phyloP scores from a whole-genome alignment of 2,888 invertebrate genomes.

The Troilus luridus region DNA sequence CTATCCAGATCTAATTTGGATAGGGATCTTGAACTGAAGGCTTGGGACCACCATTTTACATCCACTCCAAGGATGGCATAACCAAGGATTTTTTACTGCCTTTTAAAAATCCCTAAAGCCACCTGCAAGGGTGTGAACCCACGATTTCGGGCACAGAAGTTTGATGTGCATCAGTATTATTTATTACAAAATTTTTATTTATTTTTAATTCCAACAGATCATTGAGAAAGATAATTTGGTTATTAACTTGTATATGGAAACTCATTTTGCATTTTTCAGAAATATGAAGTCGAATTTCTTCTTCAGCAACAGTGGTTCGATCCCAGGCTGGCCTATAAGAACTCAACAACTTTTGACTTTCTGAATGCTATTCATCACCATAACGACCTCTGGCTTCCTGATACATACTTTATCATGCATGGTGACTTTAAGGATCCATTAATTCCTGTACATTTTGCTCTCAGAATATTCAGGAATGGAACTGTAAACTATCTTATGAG shows the following conservation, averaged over 20 bases:
- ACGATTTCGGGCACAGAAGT: no score
- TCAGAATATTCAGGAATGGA: constrained; percentile 92
- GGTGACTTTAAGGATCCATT: constrained; percentile 96
- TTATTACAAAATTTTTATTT: background rate
- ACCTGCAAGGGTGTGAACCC: no score
- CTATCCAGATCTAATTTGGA: no score
- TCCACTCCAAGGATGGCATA: no score
- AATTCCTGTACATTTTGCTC: constrained; percentile 93
- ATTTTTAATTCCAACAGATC: background rate
- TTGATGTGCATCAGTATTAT: no score
- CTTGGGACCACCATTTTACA: no score
- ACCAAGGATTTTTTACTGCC: no score
- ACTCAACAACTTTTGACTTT: constrained; percentile 89
- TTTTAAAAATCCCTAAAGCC: no score
- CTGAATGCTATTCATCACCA: constrained; percentile 94
- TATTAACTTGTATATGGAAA: background rate
- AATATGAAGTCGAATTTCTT: constrained; percentile 96
- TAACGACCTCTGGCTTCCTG: constrained; percentile 93
- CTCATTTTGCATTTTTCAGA: constrained; percentile 74
- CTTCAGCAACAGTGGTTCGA: constrained; percentile 95
- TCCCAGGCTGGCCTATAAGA: constrained; percentile 88
- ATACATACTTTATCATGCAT: constrained; percentile 97
- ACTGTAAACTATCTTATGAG: constrained; percentile 95
- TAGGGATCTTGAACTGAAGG: no score
- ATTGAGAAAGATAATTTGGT: background rate